phyloP scores from a whole-genome alignment of 2,888 invertebrate species.

The Myopa tessellatipennis region DNA sequence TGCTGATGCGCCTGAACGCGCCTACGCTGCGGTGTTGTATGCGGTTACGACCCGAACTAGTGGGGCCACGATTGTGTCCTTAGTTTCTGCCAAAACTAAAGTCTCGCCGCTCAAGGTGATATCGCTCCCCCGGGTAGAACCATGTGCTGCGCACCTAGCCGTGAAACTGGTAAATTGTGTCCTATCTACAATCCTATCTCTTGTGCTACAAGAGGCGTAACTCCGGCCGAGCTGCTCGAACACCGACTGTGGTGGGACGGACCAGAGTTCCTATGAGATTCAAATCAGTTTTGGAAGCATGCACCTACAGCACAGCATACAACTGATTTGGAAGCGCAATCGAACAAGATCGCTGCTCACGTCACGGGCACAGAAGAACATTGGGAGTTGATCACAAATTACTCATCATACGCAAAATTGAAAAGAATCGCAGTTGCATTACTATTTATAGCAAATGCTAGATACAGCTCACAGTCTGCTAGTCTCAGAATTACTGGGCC shows the following conservation, averaged over 20 bases:
- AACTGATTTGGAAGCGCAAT: not conserved
- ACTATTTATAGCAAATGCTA: not conserved
- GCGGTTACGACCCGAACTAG: not conserved
- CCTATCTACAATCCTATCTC: slow-evolving; percentile 45
- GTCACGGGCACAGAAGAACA: not conserved
- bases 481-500: not conserved
- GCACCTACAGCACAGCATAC: not conserved
- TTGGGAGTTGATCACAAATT: not conserved
- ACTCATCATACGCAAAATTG: not conserved
- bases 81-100: not conserved
- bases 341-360: not conserved
- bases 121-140: not conserved
- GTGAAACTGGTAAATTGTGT: not conserved
- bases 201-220: slow-evolving; percentile 46
- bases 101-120: not conserved
- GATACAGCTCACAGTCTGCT: not conserved
- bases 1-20: slow-evolving; percentile 14
- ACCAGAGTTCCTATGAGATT: slow-evolving; percentile 16
- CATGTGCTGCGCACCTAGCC: not conserved
- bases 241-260: slow-evolving; percentile 46
- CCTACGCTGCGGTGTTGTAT: not conserved
- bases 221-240: slow-evolving; percentile 32
- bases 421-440: not conserved
- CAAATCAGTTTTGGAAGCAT: not conserved
- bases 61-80: not conserved